Percentiles rank a stretch among this genome's conserved stretches.
Conservation (phyloP, 1,140 invertebrate species). For the Nautilus pompilius region DNA sequence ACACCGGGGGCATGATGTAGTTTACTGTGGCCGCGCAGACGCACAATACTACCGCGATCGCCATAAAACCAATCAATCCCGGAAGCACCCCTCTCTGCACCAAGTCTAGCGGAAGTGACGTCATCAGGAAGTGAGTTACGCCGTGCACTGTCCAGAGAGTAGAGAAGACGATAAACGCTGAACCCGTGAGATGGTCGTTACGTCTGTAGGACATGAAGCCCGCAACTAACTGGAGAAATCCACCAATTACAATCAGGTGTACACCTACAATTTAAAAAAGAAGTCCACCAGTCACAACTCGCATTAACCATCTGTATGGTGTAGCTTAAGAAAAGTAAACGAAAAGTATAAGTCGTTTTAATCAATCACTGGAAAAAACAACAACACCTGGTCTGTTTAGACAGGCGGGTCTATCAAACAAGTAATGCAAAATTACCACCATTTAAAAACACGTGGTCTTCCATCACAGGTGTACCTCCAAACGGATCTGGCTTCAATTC, state of each 20-base stretch:
- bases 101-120: not conserved
- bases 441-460: too few species aligned
- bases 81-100: slow-evolving; percentile 20
- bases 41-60: slow-evolving; percentile 29
- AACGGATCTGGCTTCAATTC: too few species aligned
- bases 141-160: slow-evolving; percentile 36
- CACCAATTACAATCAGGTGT: slow-evolving; percentile 37
- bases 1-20: slow-evolving; percentile 37
- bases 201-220: slow-evolving; percentile 30
- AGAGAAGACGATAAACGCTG: slow-evolving; percentile 33
- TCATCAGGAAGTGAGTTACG: slow-evolving; percentile 23
- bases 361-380: too few species aligned
- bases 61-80: slow-evolving; percentile 32
- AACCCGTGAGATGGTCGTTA: slow-evolving; percentile 35
- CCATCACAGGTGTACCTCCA: too few species aligned
- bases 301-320: too few species aligned
- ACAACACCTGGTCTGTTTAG: too few species aligned
- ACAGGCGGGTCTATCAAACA: too few species aligned
- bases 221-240: slow-evolving; percentile 30
- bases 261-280: slow-evolving; percentile 27
- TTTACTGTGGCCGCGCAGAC: slow-evolving; percentile 37
- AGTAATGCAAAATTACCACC: too few species aligned
- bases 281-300: too few species aligned
- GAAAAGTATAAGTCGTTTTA: too few species aligned
- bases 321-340: too few species aligned